Conservation (phyloP, 2,888 invertebrate genomes). For the Congeria kusceri region DNA sequence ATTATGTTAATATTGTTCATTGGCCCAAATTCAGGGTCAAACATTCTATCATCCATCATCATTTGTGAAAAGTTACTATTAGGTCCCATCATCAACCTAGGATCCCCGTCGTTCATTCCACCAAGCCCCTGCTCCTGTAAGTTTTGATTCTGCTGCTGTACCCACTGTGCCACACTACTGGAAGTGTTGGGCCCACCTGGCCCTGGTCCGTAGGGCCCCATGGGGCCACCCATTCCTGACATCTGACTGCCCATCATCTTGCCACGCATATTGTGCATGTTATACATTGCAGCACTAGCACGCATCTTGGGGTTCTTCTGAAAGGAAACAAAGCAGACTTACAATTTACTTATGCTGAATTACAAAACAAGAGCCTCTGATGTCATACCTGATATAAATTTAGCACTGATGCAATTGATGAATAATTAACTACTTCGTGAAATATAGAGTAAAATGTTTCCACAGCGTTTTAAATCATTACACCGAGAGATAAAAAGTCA, state of each 20-base stretch:
- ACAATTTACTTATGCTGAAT: no score
- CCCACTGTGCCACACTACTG: conserved; percentile 82
- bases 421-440: no score
- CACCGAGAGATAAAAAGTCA: no score
- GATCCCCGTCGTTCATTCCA: conserved; percentile 64
- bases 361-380: no score
- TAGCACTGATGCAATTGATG: no score
- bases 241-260: conserved; percentile 60
- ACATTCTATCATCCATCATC: conserved; percentile 71
- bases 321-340: conserved; percentile 78
- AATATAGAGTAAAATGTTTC: no score
- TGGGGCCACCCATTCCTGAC: conserved; percentile 70
- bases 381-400: no score
- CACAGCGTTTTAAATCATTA: no score
- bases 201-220: conserved; percentile 60
- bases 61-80: conserved; percentile 66
- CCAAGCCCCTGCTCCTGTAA: conserved; percentile 75
- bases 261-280: conserved; percentile 63
- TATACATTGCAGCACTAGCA: conserved; percentile 60
- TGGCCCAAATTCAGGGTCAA: conserved; percentile 70
- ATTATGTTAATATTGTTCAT: conserved; percentile 67
- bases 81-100: conserved; percentile 65
- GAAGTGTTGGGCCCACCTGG: conserved; percentile 71
- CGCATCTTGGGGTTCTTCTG: conserved; percentile 95
- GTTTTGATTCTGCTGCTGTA: conserved; percentile 83